Percentiles rank a stretch among this genome's conserved stretches.
Conservation (phyloP, 2,888 invertebrate genomes). For the Pelosia muscerda region DNA sequence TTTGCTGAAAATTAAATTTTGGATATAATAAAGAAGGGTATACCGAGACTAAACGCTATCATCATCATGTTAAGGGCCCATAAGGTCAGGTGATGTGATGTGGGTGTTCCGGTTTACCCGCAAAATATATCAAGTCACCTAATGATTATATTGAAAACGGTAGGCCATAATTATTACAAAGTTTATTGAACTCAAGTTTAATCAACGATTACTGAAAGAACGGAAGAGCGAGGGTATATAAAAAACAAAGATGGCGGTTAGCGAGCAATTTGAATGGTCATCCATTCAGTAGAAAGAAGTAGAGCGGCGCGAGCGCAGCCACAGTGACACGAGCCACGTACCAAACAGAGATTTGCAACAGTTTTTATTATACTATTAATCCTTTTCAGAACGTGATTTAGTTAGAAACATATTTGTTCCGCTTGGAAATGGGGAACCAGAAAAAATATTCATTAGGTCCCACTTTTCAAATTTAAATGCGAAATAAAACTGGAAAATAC, state of each 20-base stretch:
- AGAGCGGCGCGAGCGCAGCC: slow-evolving; percentile 68
- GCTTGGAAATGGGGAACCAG: slow-evolving; percentile 7
- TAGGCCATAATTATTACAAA: slow-evolving; percentile 50
- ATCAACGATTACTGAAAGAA: slow-evolving; percentile 69
- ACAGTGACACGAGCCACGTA: slow-evolving; percentile 77
- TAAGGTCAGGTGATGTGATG: slow-evolving; percentile 48
- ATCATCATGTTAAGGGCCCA: slow-evolving; percentile 62
- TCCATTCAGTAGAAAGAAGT: slow-evolving; percentile 74
- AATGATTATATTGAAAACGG: slow-evolving; percentile 60
- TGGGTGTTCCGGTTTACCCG: slow-evolving; percentile 52
- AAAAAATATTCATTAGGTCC: background rate
- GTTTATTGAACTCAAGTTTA: slow-evolving; percentile 71
- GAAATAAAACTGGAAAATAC: background rate
- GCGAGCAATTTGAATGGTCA: slow-evolving; percentile 72
- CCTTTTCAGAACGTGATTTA: slow-evolving; percentile 42
- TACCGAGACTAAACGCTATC: slow-evolving; percentile 67
- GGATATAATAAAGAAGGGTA: slow-evolving; percentile 62
- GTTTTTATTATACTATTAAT: slow-evolving; percentile 49
- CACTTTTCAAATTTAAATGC: background rate
- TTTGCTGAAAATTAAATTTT: slow-evolving; percentile 76
- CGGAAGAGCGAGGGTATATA: slow-evolving; percentile 63
- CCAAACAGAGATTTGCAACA: slow-evolving; percentile 60
- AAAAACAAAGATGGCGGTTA: slow-evolving; percentile 71
- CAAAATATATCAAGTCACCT: slow-evolving; percentile 50
- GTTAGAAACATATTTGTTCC: slow-evolving; percentile 43